Percentiles rank a stretch among this genome's conserved stretches.
Evolutionary conservation across 2,888 invertebrate species (phyloP).

Genomic region (Drosophila merina): DNA sequence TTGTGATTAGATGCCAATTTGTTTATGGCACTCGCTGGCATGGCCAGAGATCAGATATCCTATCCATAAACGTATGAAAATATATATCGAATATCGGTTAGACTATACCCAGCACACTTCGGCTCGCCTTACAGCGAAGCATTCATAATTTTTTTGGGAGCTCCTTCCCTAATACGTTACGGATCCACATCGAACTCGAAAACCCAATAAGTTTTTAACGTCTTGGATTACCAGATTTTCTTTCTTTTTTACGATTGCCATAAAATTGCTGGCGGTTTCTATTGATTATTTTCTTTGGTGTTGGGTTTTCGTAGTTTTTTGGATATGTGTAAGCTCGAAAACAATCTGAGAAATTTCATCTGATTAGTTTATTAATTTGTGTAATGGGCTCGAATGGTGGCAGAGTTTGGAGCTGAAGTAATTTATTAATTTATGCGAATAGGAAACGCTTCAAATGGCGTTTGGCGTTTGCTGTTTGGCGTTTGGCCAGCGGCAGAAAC

Average conservation of each 20-base stretch:
- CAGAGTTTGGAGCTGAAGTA: slow-evolving; percentile 22
- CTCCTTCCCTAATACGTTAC: slow-evolving; percentile 37
- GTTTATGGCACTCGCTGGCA: slow-evolving; percentile 47
- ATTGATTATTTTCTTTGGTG: slow-evolving; percentile 22
- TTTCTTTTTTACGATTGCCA: slow-evolving; percentile 35
- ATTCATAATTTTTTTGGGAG: slow-evolving; percentile 25
- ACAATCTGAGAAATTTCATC: slow-evolving; percentile 17
- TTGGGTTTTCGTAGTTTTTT: not conserved
- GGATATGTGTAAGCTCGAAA: not conserved
- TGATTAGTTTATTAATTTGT: slow-evolving; percentile 53
- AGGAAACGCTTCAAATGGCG: slow-evolving; percentile 20
- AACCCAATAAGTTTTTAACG: slow-evolving; percentile 26
- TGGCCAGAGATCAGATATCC: slow-evolving; percentile 41
- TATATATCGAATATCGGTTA: slow-evolving; percentile 35
- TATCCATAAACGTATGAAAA: slow-evolving; percentile 2
- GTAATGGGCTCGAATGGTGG: slow-evolving; percentile 37
- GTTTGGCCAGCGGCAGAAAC: slow-evolving; percentile 41
- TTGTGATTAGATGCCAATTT: slow-evolving; percentile 54
- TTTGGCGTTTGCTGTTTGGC: not conserved
- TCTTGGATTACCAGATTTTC: slow-evolving; percentile 36
- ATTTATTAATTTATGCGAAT: slow-evolving; percentile 59
- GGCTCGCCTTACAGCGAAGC: slow-evolving; percentile 42
- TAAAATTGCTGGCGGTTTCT: slow-evolving; percentile 48
- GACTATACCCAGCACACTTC: slow-evolving; percentile 42
- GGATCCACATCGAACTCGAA: slow-evolving; percentile 30